Evolutionary conservation across 2,888 invertebrate genomes (phyloP).

Genomic region (Steromphala cineraria): DNA sequence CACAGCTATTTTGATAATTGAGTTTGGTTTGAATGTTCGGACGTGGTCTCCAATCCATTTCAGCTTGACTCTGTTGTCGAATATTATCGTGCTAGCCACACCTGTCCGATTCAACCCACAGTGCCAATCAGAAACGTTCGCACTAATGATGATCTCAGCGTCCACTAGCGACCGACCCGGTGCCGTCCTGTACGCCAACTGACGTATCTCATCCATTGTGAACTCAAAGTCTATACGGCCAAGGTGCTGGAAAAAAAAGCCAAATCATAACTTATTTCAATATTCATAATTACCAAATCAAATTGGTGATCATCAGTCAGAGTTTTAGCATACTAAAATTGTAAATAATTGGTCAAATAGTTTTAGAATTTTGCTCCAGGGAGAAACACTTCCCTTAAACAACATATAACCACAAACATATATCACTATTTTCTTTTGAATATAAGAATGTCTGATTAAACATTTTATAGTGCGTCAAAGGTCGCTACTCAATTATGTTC

Average conservation of each 20-base stretch:
- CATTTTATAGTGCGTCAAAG: too few species aligned
- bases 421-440: too few species aligned
- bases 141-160: constrained; percentile 71
- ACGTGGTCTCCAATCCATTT: constrained; percentile 92
- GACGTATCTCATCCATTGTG: constrained; percentile 85
- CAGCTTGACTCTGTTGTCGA: constrained; percentile 89
- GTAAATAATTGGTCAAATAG: too few species aligned
- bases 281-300: too few species aligned
- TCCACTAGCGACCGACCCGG: constrained; percentile 50
- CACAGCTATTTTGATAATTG: constrained; percentile 91
- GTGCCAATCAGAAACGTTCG: constrained; percentile 73
- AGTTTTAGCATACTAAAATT: too few species aligned
- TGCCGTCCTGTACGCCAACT: constrained; percentile 41
- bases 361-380: too few species aligned
- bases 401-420: too few species aligned
- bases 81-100: constrained; percentile 89
- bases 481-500: too few species aligned
- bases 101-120: constrained; percentile 78
- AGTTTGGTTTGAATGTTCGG: constrained; percentile 95
- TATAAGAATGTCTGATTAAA: too few species aligned
- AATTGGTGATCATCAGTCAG: too few species aligned
- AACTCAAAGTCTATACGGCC: constrained; percentile 92
- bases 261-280: too few species aligned
- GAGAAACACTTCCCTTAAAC: too few species aligned
- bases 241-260: constrained; percentile 84